phyloP scores from a whole-genome alignment of 2,888 invertebrate species.

The Acholoe squamosa region DNA sequence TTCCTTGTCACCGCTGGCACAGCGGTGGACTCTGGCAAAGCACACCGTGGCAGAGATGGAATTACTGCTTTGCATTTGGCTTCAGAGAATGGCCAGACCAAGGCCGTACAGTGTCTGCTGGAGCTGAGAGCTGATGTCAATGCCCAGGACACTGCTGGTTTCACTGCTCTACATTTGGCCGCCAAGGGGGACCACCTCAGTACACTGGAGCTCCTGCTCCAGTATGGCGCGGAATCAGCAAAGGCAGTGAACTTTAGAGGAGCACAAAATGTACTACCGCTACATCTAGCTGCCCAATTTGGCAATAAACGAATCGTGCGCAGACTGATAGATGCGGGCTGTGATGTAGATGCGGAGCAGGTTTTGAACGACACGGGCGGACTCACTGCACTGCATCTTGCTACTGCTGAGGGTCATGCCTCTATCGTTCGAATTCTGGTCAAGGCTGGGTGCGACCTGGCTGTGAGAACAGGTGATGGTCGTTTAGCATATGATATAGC shows the following conservation, averaged over 20 bases:
- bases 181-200: constrained; percentile 69
- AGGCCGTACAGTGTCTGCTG: constrained; percentile 72
- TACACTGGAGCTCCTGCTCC: constrained; percentile 71
- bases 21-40: constrained; percentile 67
- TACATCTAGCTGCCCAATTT: constrained; percentile 69
- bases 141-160: constrained; percentile 71
- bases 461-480: constrained; percentile 66
- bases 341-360: constrained; percentile 68
- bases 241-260: constrained; percentile 67
- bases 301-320: constrained; percentile 65
- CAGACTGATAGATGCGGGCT: constrained; percentile 65
- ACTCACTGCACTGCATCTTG: constrained; percentile 69
- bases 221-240: constrained; percentile 72
- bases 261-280: constrained; percentile 66
- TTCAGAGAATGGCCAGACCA: constrained; percentile 70
- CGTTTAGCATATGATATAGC: constrained; percentile 68
- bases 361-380: constrained; percentile 67
- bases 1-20: constrained; percentile 69
- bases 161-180: constrained; percentile 73
- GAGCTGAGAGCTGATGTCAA: constrained; percentile 74
- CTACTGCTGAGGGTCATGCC: constrained; percentile 67
- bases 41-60: constrained; percentile 63
- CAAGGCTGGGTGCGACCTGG: constrained; percentile 66
- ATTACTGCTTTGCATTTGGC: constrained; percentile 72
- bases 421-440: constrained; percentile 65